Percentiles rank a stretch among this genome's conserved stretches.
Conservation (phyloP, 2,888 invertebrate species). For the Beris morrisii region DNA sequence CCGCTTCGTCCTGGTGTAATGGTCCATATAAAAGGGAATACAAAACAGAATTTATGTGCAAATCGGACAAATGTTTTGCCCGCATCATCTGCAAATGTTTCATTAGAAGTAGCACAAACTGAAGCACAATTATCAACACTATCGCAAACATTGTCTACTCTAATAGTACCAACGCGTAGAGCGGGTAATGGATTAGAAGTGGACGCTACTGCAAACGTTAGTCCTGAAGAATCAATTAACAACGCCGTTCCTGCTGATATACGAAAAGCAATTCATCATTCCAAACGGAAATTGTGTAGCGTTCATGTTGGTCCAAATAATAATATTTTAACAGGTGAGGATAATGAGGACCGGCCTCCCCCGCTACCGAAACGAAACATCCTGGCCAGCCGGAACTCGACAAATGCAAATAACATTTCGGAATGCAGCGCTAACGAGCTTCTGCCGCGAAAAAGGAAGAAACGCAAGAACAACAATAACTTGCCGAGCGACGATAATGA, state of each 20-base stretch:
- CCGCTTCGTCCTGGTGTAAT: slow-evolving; percentile 86
- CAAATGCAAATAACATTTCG: slow-evolving; percentile 40
- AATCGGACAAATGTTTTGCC: slow-evolving; percentile 50
- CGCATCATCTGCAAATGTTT: slow-evolving; percentile 4
- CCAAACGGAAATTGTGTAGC: not conserved
- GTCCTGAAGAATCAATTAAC: too few relatives aligned
- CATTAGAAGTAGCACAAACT: slow-evolving; percentile 1
- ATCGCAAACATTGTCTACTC: slow-evolving; percentile 15
- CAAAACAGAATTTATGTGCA: slow-evolving; percentile 71
- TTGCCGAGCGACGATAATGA: slow-evolving; percentile 1
- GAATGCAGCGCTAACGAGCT: slow-evolving; percentile 44
- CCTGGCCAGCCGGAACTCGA: slow-evolving; percentile 36
- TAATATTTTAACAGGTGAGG: slow-evolving; percentile 40
- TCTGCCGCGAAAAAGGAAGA: slow-evolving; percentile 36
- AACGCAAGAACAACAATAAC: slow-evolving; percentile 10
- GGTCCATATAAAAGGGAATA: slow-evolving; percentile 76
- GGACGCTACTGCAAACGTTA: not conserved
- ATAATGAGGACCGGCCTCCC: slow-evolving; percentile 29
- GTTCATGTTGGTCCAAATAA: slow-evolving; percentile 40
- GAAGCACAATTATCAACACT: slow-evolving; percentile 12
- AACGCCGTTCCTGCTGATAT: too few relatives aligned
- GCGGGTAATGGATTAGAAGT: not conserved
- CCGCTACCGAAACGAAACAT: slow-evolving; percentile 33
- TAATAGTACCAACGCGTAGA: slow-evolving; percentile 20
- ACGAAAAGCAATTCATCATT: not conserved